Evolutionary conservation across 2,888 invertebrate genomes (phyloP).

Genomic region (Sylvicola cinctus): DNA sequence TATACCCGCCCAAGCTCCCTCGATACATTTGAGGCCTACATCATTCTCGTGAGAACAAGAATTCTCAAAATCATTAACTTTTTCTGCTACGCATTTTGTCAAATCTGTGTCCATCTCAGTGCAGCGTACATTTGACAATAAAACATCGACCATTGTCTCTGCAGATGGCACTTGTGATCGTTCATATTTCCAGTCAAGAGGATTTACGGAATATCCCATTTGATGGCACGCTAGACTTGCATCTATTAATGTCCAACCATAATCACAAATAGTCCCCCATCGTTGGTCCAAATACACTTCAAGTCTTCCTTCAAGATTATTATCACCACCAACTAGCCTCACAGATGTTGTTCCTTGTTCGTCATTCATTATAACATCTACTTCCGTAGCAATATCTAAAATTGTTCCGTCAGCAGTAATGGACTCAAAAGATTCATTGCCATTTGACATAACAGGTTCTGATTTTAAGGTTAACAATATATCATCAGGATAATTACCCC

Average conservation of each 20-base stretch:
- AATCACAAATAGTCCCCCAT: conserved; percentile 97
- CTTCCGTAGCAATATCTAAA: conserved; percentile 33
- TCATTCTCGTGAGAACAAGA: conserved; percentile 74
- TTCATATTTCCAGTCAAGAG: conserved; percentile 75
- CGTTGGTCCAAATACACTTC: conserved; percentile 65
- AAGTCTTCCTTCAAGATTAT: conserved; percentile 66
- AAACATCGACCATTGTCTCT: conserved; percentile 52
- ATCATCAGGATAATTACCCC: conserved; percentile 57
- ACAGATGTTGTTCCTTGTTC: conserved; percentile 43
- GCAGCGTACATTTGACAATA: conserved; percentile 76
- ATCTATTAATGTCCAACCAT: conserved; percentile 81
- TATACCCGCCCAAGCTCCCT: conserved; percentile 86
- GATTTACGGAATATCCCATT: conserved; percentile 78
- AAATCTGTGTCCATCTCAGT: conserved; percentile 79
- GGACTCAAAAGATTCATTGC: conserved; percentile 39
- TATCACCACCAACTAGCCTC: conserved; percentile 60
- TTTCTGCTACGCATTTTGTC: conserved; percentile 67
- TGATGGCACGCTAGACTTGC: conserved; percentile 92
- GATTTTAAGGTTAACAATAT: conserved; percentile 62
- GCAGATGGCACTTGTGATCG: conserved; percentile 61
- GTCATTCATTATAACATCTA: conserved; percentile 16
- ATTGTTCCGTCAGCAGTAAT: conserved; percentile 28
- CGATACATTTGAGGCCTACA: conserved; percentile 74
- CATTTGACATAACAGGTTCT: conserved; percentile 41
- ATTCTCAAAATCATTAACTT: conserved; percentile 58